phyloP scores from a whole-genome alignment of 35 echinoderm and acorn worm species.

The Heliocidaris tuberculata region DNA sequence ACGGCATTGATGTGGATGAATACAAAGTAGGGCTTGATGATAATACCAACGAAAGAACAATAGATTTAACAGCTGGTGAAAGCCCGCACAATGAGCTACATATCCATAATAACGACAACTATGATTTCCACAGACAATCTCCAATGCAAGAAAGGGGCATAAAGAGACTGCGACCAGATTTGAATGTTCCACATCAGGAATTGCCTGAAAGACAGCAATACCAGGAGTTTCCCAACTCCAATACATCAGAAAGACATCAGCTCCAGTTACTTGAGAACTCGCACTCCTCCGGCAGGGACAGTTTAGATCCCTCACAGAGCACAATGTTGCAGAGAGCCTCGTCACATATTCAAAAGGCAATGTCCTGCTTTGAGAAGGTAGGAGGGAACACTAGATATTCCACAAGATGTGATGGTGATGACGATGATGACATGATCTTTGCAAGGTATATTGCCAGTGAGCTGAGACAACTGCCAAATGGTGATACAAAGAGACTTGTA shows the following conservation, averaged over 20 bases:
- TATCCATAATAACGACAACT: not conserved
- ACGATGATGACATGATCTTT: slow-evolving; percentile 44
- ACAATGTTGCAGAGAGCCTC: not conserved
- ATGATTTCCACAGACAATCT: slow-evolving; percentile 7
- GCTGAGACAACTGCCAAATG: not conserved
- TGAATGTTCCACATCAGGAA: not conserved
- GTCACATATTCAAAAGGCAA: slow-evolving; percentile 13
- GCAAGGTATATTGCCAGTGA: slow-evolving; percentile 25
- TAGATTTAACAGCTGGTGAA: not conserved
- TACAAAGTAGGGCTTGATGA: not conserved
- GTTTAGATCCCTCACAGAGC: not conserved
- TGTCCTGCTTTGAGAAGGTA: slow-evolving; percentile 22
- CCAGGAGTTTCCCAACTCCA: not conserved
- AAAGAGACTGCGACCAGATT: not conserved
- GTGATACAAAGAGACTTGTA: slow-evolving; percentile 10
- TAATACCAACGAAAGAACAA: not conserved
- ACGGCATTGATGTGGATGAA: not conserved
- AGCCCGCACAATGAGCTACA: not conserved
- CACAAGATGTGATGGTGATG: not conserved
- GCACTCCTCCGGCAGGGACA: not conserved
- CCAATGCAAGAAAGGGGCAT: not conserved
- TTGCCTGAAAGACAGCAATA: not conserved
- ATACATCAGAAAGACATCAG: not conserved
- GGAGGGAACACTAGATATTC: not conserved
- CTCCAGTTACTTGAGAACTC: not conserved